Percentiles rank a stretch among this genome's conserved stretches.
Conservation (phyloP, 2,797 vertebrate genomes). For the Picus viridis region DNA sequence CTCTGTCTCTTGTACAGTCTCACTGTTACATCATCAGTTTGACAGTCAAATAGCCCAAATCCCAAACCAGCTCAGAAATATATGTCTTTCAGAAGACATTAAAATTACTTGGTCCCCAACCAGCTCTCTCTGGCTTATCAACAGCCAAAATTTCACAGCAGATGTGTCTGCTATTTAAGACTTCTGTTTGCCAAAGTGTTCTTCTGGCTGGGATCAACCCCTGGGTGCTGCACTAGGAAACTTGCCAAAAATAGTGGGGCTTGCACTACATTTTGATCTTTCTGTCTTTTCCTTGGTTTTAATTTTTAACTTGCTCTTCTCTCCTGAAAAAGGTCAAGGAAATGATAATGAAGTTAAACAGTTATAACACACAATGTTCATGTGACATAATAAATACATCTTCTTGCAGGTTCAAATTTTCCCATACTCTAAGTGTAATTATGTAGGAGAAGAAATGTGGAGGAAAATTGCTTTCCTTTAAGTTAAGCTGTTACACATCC, state of each 20-base stretch:
- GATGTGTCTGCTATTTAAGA: slow-evolving; percentile 39
- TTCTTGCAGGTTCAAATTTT: not conserved
- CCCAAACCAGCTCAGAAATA: not conserved
- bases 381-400: not conserved
- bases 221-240: not conserved
- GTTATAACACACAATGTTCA: not conserved
- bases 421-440: not conserved
- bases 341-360: not conserved
- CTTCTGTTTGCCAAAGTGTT: slow-evolving; percentile 51
- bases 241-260: not conserved
- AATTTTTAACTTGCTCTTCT: not conserved
- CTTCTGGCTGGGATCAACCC: slow-evolving; percentile 41
- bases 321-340: not conserved
- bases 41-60: slow-evolving; percentile 32
- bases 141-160: slow-evolving; percentile 59
- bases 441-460: not conserved
- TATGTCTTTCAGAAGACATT: slow-evolving; percentile 4
- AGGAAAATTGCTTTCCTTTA: not conserved
- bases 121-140: slow-evolving; percentile 28
- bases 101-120: slow-evolving; percentile 26
- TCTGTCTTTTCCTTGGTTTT: not conserved
- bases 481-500: not conserved
- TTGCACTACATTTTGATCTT: not conserved
- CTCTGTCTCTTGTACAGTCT: not conserved
- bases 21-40: slow-evolving; percentile 3